Evolutionary conservation across 2,888 invertebrate species (phyloP).

Genomic region (Carabus problematicus): DNA sequence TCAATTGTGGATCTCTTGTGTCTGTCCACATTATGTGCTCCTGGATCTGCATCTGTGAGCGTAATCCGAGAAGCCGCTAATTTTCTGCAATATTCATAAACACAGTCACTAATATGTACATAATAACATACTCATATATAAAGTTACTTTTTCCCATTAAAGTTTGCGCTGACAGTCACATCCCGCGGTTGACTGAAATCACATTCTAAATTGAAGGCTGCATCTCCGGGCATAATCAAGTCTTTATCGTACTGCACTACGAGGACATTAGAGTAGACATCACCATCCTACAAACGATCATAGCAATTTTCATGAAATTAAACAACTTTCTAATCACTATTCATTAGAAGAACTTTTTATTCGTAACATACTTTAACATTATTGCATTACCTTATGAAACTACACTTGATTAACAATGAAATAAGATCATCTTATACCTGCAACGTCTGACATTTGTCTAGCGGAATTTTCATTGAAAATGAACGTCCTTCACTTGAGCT

Average conservation of each 20-base stretch:
- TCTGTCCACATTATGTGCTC: slow-evolving; percentile 49
- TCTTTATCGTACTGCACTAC: slow-evolving; percentile 73
- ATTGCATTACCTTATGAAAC: background rate
- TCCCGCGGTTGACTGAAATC: slow-evolving; percentile 66
- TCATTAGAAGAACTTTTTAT: slow-evolving; percentile 6
- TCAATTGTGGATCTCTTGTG: slow-evolving; percentile 47
- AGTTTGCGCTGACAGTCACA: slow-evolving; percentile 63
- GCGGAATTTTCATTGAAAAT: slow-evolving; percentile 64
- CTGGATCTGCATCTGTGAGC: slow-evolving; percentile 64
- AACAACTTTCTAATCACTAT: background rate
- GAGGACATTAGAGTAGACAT: slow-evolving; percentile 67
- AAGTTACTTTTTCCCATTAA: slow-evolving; percentile 54
- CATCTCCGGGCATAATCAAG: slow-evolving; percentile 69
- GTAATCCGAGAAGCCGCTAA: slow-evolving; percentile 60
- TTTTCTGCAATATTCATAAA: slow-evolving; percentile 15
- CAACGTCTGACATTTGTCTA: slow-evolving; percentile 65
- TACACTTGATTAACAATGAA: background rate
- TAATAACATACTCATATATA: background rate
- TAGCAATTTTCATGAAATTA: too few species aligned
- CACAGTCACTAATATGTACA: background rate
- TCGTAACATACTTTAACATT: background rate
- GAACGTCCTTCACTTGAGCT: slow-evolving; percentile 56
- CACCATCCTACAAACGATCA: slow-evolving; percentile 60
- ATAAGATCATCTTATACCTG: slow-evolving; percentile 54
- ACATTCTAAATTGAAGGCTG: slow-evolving; percentile 70